Base-by-base conservation (phyloP, 2,797 vertebrate species). In the Ispidina lecontei region DNA sequence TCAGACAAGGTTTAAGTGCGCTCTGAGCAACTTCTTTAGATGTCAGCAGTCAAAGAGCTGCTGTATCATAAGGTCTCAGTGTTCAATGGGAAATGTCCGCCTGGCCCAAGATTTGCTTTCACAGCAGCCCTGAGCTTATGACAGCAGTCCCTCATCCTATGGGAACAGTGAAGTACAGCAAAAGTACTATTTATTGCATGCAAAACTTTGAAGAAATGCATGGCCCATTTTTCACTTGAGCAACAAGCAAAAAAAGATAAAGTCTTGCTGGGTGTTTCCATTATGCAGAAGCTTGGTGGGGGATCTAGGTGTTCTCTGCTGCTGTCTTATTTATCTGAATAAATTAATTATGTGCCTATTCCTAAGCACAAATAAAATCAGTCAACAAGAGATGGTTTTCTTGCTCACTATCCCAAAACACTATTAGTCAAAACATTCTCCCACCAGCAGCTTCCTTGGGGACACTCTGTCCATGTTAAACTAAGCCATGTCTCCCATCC, bases 1-100 rank as follows among this genome's bases (percentile, higher is more conserved):
- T 28, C 21, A 76, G n/a, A 29, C 73, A 76, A 93, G 16, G 31
- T 59, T 89, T 47, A 78, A 21, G 17, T 44, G 3, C 33, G 16
- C 37, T 69, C 70, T 56, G 56, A 92, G 75, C n/a, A 51, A 46
- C 74, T 54, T 55, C 11, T n/a, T 75, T 86, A 89, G 41, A 54
- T 64, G 52, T 73, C 51, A 43, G 60, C 33, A 46, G 37, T 29
- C 56, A 87, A 58, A 87, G 29, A 33, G 5, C 67, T 63, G 56
- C 21, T 67, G 47, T 72, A 91, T 82, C 1, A 20, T 25, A 67
- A 85, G 44, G 65, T 89, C 87, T 95, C 84, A 63, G 59, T 71
- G 94, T 91, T 76, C 91, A 71, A 39, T 75, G 89, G 91, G 78
- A 94, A 92, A 90, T 8, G 22, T 91, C 82, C 92, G 87, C 87